Conservation (phyloP, 64 coral and sea anemone genomes). For the Astreopora myriophthalma region DNA sequence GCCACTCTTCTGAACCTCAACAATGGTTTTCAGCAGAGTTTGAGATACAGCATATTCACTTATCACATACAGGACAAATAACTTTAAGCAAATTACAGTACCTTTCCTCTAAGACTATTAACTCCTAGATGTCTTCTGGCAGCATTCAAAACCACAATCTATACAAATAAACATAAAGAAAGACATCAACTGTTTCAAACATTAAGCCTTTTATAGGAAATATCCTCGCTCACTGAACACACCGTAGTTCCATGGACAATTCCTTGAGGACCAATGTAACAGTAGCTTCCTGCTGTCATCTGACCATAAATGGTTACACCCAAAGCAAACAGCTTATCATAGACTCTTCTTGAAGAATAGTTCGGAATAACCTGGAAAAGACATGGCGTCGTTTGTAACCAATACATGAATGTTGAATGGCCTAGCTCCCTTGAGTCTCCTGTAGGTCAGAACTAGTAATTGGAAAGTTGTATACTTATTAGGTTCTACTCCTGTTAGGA, state of each 20-base stretch:
- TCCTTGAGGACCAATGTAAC: constrained; percentile 98
- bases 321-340: constrained; percentile 94
- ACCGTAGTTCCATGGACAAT: constrained; percentile 99
- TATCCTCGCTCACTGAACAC: background rate
- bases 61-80: background rate
- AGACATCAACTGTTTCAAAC: background rate
- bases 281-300: constrained; percentile 99
- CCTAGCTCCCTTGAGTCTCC: too few relatives aligned
- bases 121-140: constrained; percentile 77
- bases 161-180: background rate
- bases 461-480: too few relatives aligned
- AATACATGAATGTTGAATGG: too few relatives aligned
- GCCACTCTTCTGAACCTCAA: too few relatives aligned
- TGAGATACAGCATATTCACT: too few relatives aligned
- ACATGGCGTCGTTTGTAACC: too few relatives aligned
- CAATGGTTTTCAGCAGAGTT: too few relatives aligned
- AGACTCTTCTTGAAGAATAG: constrained; percentile 80
- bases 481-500: too few relatives aligned
- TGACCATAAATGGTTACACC: constrained; percentile 96
- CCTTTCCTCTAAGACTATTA: constrained; percentile 47
- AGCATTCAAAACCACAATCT: constrained; percentile 93
- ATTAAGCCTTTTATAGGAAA: background rate
- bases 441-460: too few relatives aligned
- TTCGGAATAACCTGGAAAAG: constrained; percentile 85
- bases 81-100: background rate